Conservation (phyloP, 2,797 vertebrate species). For the Kryptolebias ocellatus region DNA sequence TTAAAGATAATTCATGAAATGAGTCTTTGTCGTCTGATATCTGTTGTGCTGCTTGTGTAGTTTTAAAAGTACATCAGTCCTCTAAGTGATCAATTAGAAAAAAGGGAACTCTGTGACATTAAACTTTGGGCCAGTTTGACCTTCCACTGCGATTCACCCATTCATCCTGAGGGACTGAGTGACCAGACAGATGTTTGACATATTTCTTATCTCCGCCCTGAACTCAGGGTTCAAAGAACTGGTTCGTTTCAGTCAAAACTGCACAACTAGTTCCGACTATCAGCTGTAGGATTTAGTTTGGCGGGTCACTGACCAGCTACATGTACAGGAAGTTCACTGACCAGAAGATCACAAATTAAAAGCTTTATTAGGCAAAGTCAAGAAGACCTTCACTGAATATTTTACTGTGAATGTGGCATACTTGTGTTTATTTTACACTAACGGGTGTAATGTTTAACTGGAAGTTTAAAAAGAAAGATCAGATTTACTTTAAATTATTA, state of each 20-base stretch:
- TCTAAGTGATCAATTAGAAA: too few species aligned
- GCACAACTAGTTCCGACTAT: conserved; percentile 3
- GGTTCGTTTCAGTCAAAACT: conserved; percentile 18
- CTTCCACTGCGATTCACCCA: not conserved
- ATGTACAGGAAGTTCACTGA: conserved; percentile 36
- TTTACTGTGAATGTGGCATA: not conserved
- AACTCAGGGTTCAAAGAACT: conserved; percentile 4
- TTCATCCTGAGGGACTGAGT: conserved; percentile 11
- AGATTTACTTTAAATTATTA: too few species aligned
- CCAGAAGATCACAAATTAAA: conserved; percentile 41
- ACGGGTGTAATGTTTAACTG: too few species aligned
- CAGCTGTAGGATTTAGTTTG: conserved; percentile 18
- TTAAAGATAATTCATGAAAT: too few species aligned
- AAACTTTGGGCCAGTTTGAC: conserved; percentile 4
- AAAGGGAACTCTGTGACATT: too few species aligned
- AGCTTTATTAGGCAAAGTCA: conserved; percentile 4
- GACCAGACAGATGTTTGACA: conserved; percentile 27
- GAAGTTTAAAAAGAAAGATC: too few species aligned
- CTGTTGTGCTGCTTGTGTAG: too few species aligned
- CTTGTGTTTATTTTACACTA: too few species aligned
- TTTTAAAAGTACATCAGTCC: not conserved
- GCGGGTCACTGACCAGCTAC: conserved; percentile 38
- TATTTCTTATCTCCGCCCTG: conserved; percentile 19
- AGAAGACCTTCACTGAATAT: not conserved
- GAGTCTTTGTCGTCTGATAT: too few species aligned